Evolutionary conservation across 1,140 invertebrate genomes (phyloP).

Genomic region (Pentalonia nigronervosa): DNA sequence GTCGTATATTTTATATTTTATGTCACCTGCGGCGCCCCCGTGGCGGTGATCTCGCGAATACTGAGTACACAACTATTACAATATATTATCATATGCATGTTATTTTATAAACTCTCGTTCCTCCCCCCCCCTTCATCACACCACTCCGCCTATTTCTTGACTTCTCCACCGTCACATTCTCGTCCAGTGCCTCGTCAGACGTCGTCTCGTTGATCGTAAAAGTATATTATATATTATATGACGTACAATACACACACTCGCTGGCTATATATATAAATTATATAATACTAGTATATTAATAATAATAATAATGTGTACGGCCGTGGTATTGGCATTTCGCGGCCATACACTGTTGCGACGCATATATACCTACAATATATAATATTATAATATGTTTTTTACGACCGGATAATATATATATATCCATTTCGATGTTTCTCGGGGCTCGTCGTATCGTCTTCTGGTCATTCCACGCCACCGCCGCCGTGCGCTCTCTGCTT

Average conservation of each 20-base stretch:
- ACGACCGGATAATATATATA: conserved; percentile 49
- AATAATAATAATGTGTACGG: background rate
- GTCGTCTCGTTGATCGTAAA: conserved; percentile 31
- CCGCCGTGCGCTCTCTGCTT: background rate
- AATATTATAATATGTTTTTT: conserved; percentile 39
- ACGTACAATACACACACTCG: background rate
- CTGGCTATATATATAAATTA: too few relatives aligned
- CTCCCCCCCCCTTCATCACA: background rate
- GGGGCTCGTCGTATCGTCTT: background rate
- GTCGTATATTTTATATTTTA: conserved; percentile 40
- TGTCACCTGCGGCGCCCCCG: conserved; percentile 38
- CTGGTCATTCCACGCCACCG: background rate
- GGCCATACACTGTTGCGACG: background rate
- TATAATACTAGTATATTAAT: background rate
- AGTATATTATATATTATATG: background rate
- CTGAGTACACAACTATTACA: background rate
- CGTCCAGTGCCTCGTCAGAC: background rate
- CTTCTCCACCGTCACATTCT: background rate
- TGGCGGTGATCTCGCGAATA: conserved; percentile 4
- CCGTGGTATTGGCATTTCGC: background rate
- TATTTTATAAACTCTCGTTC: background rate
- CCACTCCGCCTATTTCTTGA: background rate
- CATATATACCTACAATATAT: background rate
- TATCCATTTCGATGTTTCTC: conserved; percentile 34
- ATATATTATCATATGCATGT: background rate